These are phyloP conservation scores for Bubo blakistoni DNA, from an alignment of 2,113 vertebrate genomes.

Conservation along the genomic window DNA sequence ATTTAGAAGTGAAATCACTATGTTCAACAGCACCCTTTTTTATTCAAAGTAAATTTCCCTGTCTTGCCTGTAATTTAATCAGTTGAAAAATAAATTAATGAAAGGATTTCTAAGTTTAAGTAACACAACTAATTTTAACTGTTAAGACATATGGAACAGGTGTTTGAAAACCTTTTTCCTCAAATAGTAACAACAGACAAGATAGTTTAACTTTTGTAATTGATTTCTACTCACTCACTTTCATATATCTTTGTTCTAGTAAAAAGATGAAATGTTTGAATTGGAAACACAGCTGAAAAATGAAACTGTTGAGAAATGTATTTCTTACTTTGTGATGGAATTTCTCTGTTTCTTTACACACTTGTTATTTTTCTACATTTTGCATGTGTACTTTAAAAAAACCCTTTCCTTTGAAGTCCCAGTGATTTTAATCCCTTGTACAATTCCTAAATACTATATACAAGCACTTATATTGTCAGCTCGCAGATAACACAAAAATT, in stretches of 20 bases:
- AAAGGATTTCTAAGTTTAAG: neutral
- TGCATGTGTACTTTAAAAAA: neutral
- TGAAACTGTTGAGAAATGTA: neutral
- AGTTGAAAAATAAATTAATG: neutral
- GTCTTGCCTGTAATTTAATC: neutral
- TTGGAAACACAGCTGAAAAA: neutral
- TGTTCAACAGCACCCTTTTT: neutral
- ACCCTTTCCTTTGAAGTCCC: neutral
- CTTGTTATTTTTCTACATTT: neutral
- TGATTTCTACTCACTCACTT: neutral
- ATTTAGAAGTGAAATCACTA: neutral
- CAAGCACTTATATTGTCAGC: neutral
- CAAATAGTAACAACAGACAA: neutral
- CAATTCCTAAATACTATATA: neutral
- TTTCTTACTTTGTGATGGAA: neutral
- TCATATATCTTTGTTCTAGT: neutral
- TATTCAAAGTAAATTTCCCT: neutral
- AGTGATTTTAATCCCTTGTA: neutral
- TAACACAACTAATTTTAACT: neutral
- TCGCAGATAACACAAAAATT: slow-evolving; percentile 5
- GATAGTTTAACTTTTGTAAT: neutral
- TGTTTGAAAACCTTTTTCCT: neutral
- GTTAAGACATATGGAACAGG: neutral
- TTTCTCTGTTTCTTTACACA: neutral
- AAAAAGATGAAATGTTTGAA: neutral